Base-by-base conservation (phyloP, 2,113 vertebrate species). In the Dascyllus trimaculatus region DNA sequence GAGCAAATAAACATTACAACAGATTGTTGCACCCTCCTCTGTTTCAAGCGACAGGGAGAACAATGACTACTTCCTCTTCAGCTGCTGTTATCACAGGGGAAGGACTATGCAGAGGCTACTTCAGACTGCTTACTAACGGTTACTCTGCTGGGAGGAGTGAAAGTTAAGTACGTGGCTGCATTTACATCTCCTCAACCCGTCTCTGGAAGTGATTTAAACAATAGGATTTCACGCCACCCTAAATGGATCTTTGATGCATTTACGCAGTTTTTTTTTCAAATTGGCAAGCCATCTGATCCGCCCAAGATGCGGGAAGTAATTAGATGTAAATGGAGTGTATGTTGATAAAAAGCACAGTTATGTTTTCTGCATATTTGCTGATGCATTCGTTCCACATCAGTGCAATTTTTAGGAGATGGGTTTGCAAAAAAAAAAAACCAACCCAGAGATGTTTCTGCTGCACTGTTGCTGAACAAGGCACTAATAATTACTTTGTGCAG, bases 401-500 rank as follows among this genome's bases (percentile, higher is more conserved):
- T 74, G 11, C 45, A 1, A 24, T 69, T 75, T 69, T 67, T 22
- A 53, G 22, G 38, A 18, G 52, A 48, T 0, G 26, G 2, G 10
- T 40, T 51, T 80, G 22, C 18, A 68, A 48, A 64, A 67, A 58
- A 35, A 32, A 6, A 35, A 29, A 29, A 29, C n/a, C n/a, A n/a
- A n/a, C n/a, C n/a, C n/a, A 29, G 63, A 68, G 40, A 78, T 60
- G 56, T 67, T 70, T 17, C 15, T 32, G 1, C 29, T 52, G 26
- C 53, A 71, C 72, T 53, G 72, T 65, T 74, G 21, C 35, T 32
- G 26, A 85, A 80, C 62, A 75, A 82, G 72, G n/a, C 56, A 17
- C 14, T 45, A 52, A 84, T 80, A 86, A 84, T 77, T 53, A 71
- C 58, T 80, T 75, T 35, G 43, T 59, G 35, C 66, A 46, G 32